phyloP scores from a whole-genome alignment of 2,113 vertebrate species.

The Loxodonta africana region DNA sequence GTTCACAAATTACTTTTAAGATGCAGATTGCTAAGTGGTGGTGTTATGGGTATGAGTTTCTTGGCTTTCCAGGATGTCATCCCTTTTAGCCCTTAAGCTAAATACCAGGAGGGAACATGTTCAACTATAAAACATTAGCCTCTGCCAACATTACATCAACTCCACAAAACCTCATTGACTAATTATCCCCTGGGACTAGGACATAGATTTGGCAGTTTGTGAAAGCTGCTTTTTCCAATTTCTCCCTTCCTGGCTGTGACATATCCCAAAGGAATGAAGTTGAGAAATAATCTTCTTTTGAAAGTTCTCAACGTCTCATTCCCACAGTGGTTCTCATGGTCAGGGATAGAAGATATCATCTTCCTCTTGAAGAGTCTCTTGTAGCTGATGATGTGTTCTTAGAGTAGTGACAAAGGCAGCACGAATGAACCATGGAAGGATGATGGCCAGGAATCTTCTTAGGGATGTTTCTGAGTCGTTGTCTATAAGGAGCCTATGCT shows the following conservation, averaged over 20 bases:
- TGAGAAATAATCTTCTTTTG: slow-evolving; percentile 81
- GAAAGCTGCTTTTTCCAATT: slow-evolving; percentile 82
- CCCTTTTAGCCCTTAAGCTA: slow-evolving; percentile 76
- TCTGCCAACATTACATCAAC: slow-evolving; percentile 84
- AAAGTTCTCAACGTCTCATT: slow-evolving; percentile 75
- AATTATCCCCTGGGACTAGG: slow-evolving; percentile 76
- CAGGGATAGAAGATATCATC: slow-evolving; percentile 41
- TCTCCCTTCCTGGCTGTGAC: slow-evolving; percentile 83
- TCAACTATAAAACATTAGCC: slow-evolving; percentile 71
- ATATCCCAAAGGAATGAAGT: slow-evolving; percentile 85
- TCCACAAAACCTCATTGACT: slow-evolving; percentile 76
- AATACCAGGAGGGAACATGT: slow-evolving; percentile 82
- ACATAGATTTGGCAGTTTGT: slow-evolving; percentile 81
- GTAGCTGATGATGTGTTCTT: slow-evolving; percentile 9
- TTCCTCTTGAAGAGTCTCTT: slow-evolving; percentile 22
- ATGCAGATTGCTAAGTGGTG: slow-evolving; percentile 73
- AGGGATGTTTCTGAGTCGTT: neutral
- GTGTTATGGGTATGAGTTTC: slow-evolving; percentile 55
- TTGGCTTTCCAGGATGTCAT: slow-evolving; percentile 77
- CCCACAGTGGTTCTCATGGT: slow-evolving; percentile 81
- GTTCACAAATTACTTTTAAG: slow-evolving; percentile 71
- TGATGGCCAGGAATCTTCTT: neutral
- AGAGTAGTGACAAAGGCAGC: neutral
- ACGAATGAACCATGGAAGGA: neutral
- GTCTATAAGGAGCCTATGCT: slow-evolving; percentile 14